Percentiles rank a stretch among this genome's conserved stretches.
Evolutionary conservation across 2,113 vertebrate genomes (phyloP).

Genomic region (Chaetodon trifascialis): DNA sequence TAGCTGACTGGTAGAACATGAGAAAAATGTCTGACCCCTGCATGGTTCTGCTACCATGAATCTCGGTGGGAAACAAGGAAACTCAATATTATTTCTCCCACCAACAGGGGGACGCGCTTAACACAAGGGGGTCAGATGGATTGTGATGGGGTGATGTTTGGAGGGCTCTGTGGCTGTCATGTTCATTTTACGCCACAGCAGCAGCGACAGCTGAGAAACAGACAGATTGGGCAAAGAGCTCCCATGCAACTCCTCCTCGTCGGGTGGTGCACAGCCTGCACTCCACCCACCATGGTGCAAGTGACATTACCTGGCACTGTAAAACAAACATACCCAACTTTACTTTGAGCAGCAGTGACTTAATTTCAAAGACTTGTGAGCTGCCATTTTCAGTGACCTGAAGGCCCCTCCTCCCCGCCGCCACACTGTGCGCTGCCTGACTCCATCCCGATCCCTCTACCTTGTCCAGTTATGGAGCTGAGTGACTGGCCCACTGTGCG

Average conservation of each 20-base stretch:
- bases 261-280: not conserved
- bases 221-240: not conserved
- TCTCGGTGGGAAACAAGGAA: conserved; percentile 78
- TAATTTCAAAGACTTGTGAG: conserved; percentile 23
- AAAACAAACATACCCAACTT: conserved; percentile 60
- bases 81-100: conserved; percentile 76
- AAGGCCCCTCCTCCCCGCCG: not conserved
- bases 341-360: conserved; percentile 22
- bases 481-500: conserved; percentile 83
- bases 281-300: not conserved
- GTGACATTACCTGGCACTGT: conserved; percentile 36
- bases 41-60: conserved; percentile 10
- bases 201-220: conserved; percentile 27
- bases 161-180: conserved; percentile 2
- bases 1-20: conserved; percentile 61
- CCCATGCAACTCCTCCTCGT: not conserved
- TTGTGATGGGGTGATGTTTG: not conserved
- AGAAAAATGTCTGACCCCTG: conserved; percentile 63
- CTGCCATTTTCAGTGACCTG: conserved; percentile 31
- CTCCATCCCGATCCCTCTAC: conserved; percentile 45
- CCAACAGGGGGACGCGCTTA: conserved; percentile 62
- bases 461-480: conserved; percentile 61
- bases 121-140: conserved; percentile 17
- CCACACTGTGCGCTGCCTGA: conserved; percentile 1
- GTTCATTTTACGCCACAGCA: conserved; percentile 36